Conservation (phyloP, 2,113 vertebrate species). For the Toxotes jaculatrix region DNA sequence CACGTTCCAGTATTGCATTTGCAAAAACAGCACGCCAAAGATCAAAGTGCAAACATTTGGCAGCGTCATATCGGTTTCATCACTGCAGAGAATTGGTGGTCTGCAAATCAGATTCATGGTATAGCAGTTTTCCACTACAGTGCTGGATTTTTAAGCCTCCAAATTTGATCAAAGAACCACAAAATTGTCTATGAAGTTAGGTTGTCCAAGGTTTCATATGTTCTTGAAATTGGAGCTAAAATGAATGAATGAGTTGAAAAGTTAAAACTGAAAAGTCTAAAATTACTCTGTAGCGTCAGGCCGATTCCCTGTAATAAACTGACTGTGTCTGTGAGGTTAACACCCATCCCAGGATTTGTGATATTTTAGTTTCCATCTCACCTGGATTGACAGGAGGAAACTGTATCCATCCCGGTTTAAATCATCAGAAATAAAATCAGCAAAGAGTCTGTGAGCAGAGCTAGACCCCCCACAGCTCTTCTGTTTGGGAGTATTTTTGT, state of each 20-base stretch:
- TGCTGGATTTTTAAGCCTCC: neutral
- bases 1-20: slow-evolving; percentile 7
- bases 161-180: slow-evolving; percentile 40
- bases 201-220: slow-evolving; percentile 1
- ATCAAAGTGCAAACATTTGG: slow-evolving; percentile 35
- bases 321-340: neutral
- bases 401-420: neutral
- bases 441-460: slow-evolving; percentile 20
- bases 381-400: slow-evolving; percentile 14
- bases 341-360: neutral
- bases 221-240: slow-evolving; percentile 25
- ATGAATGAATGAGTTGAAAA: neutral
- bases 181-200: slow-evolving; percentile 11
- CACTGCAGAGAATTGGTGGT: neutral
- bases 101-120: neutral
- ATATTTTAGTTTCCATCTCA: slow-evolving; percentile 25
- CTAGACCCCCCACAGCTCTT: neutral
- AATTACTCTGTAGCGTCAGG: neutral
- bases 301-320: slow-evolving; percentile 6
- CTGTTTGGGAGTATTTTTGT: slow-evolving; percentile 1
- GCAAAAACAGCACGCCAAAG: slow-evolving; percentile 6
- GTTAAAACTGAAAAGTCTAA: neutral
- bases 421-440: neutral
- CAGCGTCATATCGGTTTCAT: slow-evolving; percentile 3
- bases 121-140: neutral